Evolutionary conservation across 2,113 vertebrate genomes (phyloP).

Genomic region (Riparia riparia): DNA sequence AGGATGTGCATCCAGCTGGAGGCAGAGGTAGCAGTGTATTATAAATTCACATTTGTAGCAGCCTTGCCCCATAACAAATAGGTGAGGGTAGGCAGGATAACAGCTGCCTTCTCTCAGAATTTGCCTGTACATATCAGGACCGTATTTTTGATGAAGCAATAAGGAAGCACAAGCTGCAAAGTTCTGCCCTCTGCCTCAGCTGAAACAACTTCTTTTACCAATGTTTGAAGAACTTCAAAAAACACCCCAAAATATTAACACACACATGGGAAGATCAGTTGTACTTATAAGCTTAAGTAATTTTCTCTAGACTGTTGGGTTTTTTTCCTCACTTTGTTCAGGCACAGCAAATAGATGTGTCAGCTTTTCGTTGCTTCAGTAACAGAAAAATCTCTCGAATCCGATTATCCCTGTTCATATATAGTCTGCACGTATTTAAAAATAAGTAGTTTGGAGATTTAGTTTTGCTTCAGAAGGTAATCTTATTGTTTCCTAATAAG

Average conservation of each 20-base stretch:
- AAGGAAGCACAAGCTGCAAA: not conserved
- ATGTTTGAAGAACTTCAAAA: not conserved
- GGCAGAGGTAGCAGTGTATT: not conserved
- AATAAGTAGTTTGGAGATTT: slow-evolving; percentile 66
- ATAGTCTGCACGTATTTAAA: slow-evolving; percentile 56
- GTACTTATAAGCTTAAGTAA: not conserved
- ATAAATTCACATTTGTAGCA: not conserved
- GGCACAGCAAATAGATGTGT: slow-evolving; percentile 22
- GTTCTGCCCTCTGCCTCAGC: not conserved
- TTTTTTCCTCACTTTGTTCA: slow-evolving; percentile 22
- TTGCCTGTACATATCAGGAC: not conserved
- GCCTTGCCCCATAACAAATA: not conserved
- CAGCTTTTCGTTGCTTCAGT: slow-evolving; percentile 37
- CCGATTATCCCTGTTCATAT: slow-evolving; percentile 48
- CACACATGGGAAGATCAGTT: not conserved
- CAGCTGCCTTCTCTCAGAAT: not conserved
- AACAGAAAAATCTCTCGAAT: slow-evolving; percentile 48
- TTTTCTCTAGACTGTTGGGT: not conserved
- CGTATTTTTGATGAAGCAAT: not conserved
- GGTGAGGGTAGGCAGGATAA: not conserved
- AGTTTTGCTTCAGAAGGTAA: slow-evolving; percentile 58
- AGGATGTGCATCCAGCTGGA: not conserved
- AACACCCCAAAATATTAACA: not conserved
- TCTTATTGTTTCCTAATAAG: slow-evolving; percentile 48
- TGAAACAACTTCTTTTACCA: not conserved